These are phyloP conservation scores for Sardina pilchardus DNA, from an alignment of 2,113 vertebrate species.

Conservation along the genomic window DNA sequence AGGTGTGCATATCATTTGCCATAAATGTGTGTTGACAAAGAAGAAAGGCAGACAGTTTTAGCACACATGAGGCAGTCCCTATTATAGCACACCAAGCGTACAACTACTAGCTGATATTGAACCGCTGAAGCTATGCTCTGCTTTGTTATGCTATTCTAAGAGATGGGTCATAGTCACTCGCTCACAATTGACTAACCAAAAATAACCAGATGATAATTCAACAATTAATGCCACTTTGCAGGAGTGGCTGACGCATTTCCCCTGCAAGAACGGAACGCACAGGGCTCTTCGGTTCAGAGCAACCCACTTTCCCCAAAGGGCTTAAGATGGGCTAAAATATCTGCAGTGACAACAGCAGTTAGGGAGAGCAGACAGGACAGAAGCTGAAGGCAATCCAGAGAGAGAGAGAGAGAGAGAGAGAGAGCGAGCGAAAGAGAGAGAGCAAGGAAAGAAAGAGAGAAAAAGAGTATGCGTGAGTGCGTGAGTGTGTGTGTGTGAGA, in stretches of 20 bases:
- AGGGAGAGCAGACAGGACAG: conserved; percentile 10
- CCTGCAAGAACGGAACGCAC: background rate
- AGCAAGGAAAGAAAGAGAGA: background rate
- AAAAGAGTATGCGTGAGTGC: background rate
- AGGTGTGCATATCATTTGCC: background rate
- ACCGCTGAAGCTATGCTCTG: background rate
- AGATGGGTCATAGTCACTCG: background rate
- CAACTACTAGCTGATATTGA: background rate
- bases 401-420: background rate
- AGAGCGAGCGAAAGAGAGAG: background rate
- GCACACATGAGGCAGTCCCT: background rate
- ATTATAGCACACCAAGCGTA: background rate
- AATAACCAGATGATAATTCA: background rate
- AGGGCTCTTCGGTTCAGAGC: background rate
- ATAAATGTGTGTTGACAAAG: background rate
- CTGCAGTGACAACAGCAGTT: conserved; percentile 2
- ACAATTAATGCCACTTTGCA: background rate
- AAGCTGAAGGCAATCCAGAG: background rate
- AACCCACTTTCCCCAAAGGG: background rate
- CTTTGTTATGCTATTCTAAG: background rate
- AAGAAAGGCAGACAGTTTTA: background rate
- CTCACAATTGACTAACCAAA: background rate
- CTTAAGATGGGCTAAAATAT: background rate
- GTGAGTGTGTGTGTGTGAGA: background rate
- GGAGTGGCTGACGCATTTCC: background rate